Evolutionary conservation across 2,888 invertebrate genomes (phyloP).

Genomic region (Sarcophaga subvicina): DNA sequence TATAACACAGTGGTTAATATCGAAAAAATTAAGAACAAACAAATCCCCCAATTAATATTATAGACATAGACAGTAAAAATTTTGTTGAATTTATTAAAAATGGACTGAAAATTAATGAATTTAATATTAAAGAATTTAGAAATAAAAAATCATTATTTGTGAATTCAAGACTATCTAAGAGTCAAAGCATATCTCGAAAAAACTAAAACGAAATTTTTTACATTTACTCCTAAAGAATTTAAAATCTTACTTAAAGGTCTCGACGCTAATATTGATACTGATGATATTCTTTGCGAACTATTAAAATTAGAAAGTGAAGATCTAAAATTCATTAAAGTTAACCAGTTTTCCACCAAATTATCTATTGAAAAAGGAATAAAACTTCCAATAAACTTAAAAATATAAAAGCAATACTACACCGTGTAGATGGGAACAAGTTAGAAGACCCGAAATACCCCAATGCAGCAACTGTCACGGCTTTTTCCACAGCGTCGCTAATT

Average conservation of each 20-base stretch:
- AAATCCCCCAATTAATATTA: not conserved
- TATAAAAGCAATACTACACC: constrained; percentile 30
- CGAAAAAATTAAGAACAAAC: not conserved
- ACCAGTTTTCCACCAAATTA: constrained; percentile 10
- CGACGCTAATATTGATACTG: not conserved
- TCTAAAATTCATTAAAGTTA: constrained; percentile 38
- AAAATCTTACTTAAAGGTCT: constrained; percentile 12
- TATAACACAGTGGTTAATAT: not conserved
- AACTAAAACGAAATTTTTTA: not conserved
- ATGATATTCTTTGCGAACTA: constrained; percentile 21
- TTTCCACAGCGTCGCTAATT: too few relatives aligned
- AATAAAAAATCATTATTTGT: constrained; percentile 1
- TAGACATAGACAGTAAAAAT: not conserved
- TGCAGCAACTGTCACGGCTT: constrained; percentile 13
- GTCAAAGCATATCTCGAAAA: constrained; percentile 4
- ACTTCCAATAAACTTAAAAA: not conserved
- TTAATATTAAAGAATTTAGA: too few relatives aligned
- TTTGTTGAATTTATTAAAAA: not conserved
- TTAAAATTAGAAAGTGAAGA: constrained; percentile 19
- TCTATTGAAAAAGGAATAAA: constrained; percentile 6
- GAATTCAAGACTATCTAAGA: not conserved
- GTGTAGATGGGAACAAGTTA: not conserved
- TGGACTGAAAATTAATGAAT: too few relatives aligned
- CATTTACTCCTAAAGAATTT: constrained; percentile 1
- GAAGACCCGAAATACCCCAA: not conserved